Conservation (phyloP, 2,888 invertebrate genomes). For the Hemistola chrysoprasaria region DNA sequence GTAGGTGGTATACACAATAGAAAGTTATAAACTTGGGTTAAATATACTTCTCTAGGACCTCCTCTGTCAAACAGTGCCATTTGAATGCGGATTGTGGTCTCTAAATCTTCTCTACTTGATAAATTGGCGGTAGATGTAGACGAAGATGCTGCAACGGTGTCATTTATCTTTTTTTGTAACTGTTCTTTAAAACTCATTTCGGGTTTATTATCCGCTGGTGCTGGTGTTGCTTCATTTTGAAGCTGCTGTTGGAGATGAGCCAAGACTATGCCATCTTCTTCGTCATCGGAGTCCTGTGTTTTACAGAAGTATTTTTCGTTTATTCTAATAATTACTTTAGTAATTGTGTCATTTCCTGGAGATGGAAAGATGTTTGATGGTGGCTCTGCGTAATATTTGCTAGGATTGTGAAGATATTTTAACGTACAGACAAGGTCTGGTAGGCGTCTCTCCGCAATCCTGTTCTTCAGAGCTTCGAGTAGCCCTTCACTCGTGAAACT, state of each 20-base stretch:
- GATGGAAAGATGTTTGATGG: background rate
- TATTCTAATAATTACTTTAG: background rate
- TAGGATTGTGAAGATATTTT: background rate
- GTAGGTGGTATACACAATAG: conserved; percentile 8
- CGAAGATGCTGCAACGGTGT: too few species aligned
- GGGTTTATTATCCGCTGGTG: background rate
- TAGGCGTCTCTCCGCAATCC: background rate
- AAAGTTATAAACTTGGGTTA: conserved; percentile 20
- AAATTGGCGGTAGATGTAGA: background rate
- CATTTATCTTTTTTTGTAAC: too few species aligned
- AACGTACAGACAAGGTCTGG: background rate
- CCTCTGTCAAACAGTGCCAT: conserved; percentile 4
- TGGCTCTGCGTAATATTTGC: background rate
- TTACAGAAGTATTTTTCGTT: background rate
- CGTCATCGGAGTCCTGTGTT: background rate
- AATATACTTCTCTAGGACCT: conserved; percentile 15
- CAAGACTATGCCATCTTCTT: background rate
- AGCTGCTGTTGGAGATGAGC: too few species aligned
- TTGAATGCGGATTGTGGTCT: background rate
- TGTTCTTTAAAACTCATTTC: background rate
- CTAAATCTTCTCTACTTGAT: background rate
- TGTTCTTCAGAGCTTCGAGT: background rate
- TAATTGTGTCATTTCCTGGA: background rate
- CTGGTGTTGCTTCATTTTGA: background rate
- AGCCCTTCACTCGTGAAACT: background rate